A percentile compares a stretch with the other conserved stretches of the same genome.
These are phyloP conservation scores for Parochlus steinenii DNA, from an alignment of 2,888 invertebrate genomes.

Conservation along the genomic window DNA sequence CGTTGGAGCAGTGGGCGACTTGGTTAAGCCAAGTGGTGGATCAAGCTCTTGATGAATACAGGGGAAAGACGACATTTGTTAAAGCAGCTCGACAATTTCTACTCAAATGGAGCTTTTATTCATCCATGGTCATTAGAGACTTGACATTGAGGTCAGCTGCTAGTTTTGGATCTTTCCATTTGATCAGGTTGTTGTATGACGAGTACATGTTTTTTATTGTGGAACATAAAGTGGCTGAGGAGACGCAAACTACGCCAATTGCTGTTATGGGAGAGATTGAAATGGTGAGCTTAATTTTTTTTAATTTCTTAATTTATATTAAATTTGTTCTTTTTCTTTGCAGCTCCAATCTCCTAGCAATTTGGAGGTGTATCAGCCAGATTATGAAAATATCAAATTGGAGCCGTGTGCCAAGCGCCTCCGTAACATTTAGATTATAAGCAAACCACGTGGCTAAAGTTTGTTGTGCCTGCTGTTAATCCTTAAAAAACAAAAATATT, in stretches of 20 bases:
- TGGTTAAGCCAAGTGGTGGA: conserved; percentile 94
- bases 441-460: too few relatives aligned
- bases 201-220: conserved; percentile 99
- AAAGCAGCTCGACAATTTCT: conserved; percentile 82
- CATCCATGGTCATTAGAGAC: conserved; percentile 95
- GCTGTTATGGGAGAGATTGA: conserved; percentile 65
- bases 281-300: too few relatives aligned
- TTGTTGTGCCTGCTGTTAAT: too few relatives aligned
- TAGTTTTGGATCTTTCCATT: conserved; percentile 97
- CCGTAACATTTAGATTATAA: too few relatives aligned
- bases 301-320: too few relatives aligned
- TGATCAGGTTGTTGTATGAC: conserved; percentile 92
- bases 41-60: conserved; percentile 74
- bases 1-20: conserved; percentile 91
- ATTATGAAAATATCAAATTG: too few relatives aligned
- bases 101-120: conserved; percentile 97
- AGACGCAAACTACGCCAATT: conserved; percentile 80
- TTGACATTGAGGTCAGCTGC: conserved; percentile 90
- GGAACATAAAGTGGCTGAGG: conserved; percentile 89
- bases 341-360: too few relatives aligned
- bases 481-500: too few relatives aligned
- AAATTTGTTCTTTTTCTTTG: too few relatives aligned
- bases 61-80: conserved; percentile 64
- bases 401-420: too few relatives aligned
- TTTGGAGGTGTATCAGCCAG: too few relatives aligned